Evolutionary conservation across 2,113 vertebrate species (phyloP), one percentile per base, ranked within the genome.

Genomic region (Rhinolophus ferrumequinum): DNA sequence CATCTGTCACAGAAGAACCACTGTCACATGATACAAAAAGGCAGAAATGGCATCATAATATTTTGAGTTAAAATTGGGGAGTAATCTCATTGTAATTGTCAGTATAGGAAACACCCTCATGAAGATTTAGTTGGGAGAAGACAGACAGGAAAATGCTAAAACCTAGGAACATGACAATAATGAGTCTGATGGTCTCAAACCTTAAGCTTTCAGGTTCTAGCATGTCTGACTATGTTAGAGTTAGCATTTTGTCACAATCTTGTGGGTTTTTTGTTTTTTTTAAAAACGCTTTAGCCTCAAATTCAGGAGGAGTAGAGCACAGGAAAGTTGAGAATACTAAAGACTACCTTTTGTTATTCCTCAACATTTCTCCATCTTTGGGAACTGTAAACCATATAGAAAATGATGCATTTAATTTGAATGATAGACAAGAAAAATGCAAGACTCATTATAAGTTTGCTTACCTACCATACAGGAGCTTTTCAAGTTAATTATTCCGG

Each of bases 331-430:
- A 77, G 9, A 88, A 85, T 88, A 70, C 28, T 88, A 67, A 86
- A 82, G 18, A 86, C 50, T 94, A 76, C 18, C 16, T 91, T 94
- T 77, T 81, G 26, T 87, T 85, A 85, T 82, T 47, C 93, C 79
- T 96, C 41, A 93, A 33, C 41, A 86, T 92, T 91, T 73, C 50
- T 94, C 83, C 16, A 50, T 88, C 79, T 93, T 94, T 90, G 72
- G 66, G 38, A 84, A 92, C 21, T 81, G n/a, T 91, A 62, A 94
- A 76, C 60, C 72, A 16, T 58, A 26, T 90, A 60, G 22, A 82
- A 86, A 96, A 95, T 58, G 26, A 94, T 69, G 56, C 52, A 56
- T 60, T 95, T 35, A 77, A 86, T 79, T 92, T 82, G 13, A 77
- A 21, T 60, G 44, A 8, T 47, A 93, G 64, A 80, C 83, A 66